Evolutionary conservation across 2,113 vertebrate species (phyloP).

Genomic region (Ameiurus melas): DNA sequence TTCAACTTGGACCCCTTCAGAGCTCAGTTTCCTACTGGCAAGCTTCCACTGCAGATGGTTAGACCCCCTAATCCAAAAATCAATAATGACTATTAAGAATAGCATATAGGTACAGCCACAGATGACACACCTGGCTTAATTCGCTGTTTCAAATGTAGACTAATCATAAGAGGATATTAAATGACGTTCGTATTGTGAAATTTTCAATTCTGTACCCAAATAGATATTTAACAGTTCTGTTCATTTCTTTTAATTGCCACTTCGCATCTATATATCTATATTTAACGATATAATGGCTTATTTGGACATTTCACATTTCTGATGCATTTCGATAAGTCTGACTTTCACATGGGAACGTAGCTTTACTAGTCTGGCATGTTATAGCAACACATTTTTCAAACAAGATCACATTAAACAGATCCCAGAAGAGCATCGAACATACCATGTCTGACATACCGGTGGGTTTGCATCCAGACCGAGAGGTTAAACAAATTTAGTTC

Average conservation of each 20-base stretch:
- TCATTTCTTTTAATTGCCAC: constrained; percentile 1
- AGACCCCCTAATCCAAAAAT: constrained; percentile 69
- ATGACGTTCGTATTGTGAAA: not conserved
- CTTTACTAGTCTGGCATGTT: constrained; percentile 60
- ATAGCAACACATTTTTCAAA: constrained; percentile 65
- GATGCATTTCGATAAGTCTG: constrained; percentile 53
- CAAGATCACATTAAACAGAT: constrained; percentile 66
- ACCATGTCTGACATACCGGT: constrained; percentile 70
- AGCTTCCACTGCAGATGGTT: constrained; percentile 71
- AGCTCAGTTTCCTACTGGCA: constrained; percentile 42
- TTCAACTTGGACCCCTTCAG: constrained; percentile 58
- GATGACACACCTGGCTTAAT: not conserved
- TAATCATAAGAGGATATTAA: not conserved
- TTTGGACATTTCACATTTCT: constrained; percentile 48
- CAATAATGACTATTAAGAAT: constrained; percentile 8
- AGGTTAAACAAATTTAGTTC: constrained; percentile 63
- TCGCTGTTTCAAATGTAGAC: not conserved
- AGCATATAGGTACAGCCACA: not conserved
- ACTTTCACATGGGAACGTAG: constrained; percentile 76
- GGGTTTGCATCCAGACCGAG: constrained; percentile 59
- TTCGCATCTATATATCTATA: constrained; percentile 25
- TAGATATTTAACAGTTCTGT: not conserved
- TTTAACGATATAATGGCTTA: constrained; percentile 42
- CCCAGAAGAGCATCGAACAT: constrained; percentile 69
- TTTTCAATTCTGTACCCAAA: not conserved